Evolutionary conservation across 35 echinoderm and acorn worm species (phyloP).

Genomic region (Acanthaster planci): DNA sequence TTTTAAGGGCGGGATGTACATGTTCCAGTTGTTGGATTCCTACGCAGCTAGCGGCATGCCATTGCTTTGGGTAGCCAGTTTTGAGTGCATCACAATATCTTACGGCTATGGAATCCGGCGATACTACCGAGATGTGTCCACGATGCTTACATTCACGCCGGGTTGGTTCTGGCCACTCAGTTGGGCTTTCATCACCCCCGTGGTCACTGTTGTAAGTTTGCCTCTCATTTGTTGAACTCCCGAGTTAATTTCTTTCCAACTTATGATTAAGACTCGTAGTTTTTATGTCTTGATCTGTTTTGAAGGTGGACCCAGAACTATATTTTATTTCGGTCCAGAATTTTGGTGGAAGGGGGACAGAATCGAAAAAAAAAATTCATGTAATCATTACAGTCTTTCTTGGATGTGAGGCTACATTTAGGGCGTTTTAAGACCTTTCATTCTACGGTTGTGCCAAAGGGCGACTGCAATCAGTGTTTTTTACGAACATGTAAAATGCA

Average conservation of each 20-base stretch:
- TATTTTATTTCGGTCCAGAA: not conserved
- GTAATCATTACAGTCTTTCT: too few relatives aligned
- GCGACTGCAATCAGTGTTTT: too few relatives aligned
- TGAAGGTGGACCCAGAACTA: not conserved
- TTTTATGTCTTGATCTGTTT: not conserved
- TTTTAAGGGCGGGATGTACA: slow-evolving; percentile 92
- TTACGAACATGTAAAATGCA: too few relatives aligned
- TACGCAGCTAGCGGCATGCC: slow-evolving; percentile 88
- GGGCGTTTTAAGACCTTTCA: too few relatives aligned
- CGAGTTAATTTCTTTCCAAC: too few relatives aligned
- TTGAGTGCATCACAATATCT: slow-evolving; percentile 80
- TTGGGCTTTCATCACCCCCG: slow-evolving; percentile 68
- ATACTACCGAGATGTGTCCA: slow-evolving; percentile 67
- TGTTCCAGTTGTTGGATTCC: slow-evolving; percentile 89
- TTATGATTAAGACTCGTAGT: too few relatives aligned
- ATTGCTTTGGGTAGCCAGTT: slow-evolving; percentile 88
- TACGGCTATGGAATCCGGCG: slow-evolving; percentile 85
- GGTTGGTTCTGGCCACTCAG: slow-evolving; percentile 83
- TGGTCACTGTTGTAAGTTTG: slow-evolving; percentile 72
- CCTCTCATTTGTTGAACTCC: too few relatives aligned
- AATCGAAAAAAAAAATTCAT: too few relatives aligned
- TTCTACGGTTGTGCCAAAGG: too few relatives aligned
- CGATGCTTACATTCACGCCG: slow-evolving; percentile 81
- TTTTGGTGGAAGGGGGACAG: too few relatives aligned
- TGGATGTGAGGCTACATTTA: too few relatives aligned